A percentile compares a stretch with the other conserved stretches of the same genome.
phyloP scores from a whole-genome alignment of 2,113 vertebrate species.

The Poicephalus gulielmi region DNA sequence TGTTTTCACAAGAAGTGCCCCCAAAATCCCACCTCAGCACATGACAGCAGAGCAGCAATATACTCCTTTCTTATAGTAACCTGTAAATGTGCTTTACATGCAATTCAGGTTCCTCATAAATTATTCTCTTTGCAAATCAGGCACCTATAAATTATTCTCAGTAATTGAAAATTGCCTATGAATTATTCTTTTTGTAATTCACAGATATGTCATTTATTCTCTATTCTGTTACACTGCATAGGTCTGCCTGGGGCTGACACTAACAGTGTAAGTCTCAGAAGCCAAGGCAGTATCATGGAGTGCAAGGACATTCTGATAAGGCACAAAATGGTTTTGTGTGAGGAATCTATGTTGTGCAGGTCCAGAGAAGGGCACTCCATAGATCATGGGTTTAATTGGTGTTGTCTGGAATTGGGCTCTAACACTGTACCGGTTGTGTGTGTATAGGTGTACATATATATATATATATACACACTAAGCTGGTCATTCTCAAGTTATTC shows the following conservation, averaged over 20 bases:
- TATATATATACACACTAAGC: neutral
- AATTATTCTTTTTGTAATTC: slow-evolving; percentile 59
- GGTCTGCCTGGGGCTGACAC: neutral
- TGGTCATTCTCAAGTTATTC: neutral
- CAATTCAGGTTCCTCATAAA: slow-evolving; percentile 8
- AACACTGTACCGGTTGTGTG: neutral
- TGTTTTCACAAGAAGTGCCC: neutral
- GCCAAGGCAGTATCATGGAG: neutral
- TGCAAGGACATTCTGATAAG: neutral
- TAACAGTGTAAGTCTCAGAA: neutral
- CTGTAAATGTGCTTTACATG: neutral
- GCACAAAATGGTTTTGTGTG: neutral
- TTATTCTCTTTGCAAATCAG: slow-evolving; percentile 7
- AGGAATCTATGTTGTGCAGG: neutral
- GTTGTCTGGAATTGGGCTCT: neutral
- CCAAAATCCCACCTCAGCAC: neutral
- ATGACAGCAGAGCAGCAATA: neutral
- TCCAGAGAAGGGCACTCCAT: neutral
- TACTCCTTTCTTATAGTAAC: neutral
- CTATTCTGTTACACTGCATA: neutral
- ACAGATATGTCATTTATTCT: neutral
- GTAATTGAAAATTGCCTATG: slow-evolving; percentile 22
- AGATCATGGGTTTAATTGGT: neutral
- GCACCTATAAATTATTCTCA: slow-evolving; percentile 14
- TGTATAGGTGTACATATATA: neutral